Conservation (phyloP, 2,797 vertebrate species). For the Micrastur ruficollis region DNA sequence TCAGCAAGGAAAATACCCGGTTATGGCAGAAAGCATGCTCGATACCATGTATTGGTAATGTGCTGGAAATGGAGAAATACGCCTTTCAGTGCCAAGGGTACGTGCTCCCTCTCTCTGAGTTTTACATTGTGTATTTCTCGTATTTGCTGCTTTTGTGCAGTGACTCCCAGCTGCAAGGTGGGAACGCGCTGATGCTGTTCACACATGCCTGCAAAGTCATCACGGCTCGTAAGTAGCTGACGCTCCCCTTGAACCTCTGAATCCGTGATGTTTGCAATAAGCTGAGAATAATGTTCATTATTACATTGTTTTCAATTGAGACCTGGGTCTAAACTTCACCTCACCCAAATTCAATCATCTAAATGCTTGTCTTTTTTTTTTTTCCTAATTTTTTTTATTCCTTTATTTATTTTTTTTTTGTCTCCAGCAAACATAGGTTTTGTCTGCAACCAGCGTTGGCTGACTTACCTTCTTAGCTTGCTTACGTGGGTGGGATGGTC, state of each 20-base stretch:
- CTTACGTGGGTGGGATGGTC: background rate
- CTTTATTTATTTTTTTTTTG: background rate
- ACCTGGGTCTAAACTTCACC: background rate
- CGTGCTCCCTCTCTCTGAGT: fast-evolving
- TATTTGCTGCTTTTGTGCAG: background rate
- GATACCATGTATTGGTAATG: background rate
- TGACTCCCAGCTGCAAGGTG: background rate
- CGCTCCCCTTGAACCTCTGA: background rate
- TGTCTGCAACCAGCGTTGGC: background rate
- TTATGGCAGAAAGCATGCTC: background rate
- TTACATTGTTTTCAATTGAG: background rate
- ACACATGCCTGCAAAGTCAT: background rate
- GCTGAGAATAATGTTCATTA: background rate
- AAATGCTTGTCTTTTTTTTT: background rate
- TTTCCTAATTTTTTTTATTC: too few relatives aligned
- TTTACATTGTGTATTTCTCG: background rate
- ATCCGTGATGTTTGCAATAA: background rate
- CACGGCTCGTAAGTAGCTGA: background rate
- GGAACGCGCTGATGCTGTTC: background rate
- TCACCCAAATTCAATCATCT: background rate
- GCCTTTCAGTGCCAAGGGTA: background rate
- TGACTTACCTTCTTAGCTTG: background rate
- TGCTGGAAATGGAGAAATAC: background rate
- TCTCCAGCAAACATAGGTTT: background rate
- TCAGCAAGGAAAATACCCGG: background rate